Evolutionary conservation across 2,797 vertebrate genomes (phyloP), one percentile per base, ranked within the genome.

Genomic region (Trichosurus vulpecula): DNA sequence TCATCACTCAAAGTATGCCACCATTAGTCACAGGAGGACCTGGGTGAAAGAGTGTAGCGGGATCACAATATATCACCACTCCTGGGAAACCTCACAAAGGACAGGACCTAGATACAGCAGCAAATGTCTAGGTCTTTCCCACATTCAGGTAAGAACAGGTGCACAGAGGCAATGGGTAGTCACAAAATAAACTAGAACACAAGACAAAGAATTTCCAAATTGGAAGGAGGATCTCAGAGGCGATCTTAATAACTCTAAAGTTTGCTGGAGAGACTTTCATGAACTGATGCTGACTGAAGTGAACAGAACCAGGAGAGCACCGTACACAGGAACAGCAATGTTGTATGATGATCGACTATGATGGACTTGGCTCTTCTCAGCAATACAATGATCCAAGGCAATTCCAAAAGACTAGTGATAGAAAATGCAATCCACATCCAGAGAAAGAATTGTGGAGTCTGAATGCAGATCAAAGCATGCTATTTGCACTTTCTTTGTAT

Each of bases 111-210:
- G 52, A 90, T 29, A 90, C 1, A 61, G 35, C 55, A 89, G 51
- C 47, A 58, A 11, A 47, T n/a, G 54, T 92, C 54, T 30, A 74
- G 41, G n/a, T 81, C 74, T 81, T 55, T 55, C 12, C 93, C 54
- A 25, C 55, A 87, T 87, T 58, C 92, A 87, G 94, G 91, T 92
- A 29, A 93, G n/a, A 94, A 95, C 52, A 96, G 91, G 95, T 8
- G 56, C 74, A 90, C 22, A 93, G 51, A 94, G 52, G 27, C 74
- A 92, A 52, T 51, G 81, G 29, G 61, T 57, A 90, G 54, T 94
- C 81, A 96, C 22, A 58, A 19, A 52, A 95, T 51, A 91, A 57
- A 90, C 16, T 29, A n/a, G 22, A 95, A 89, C 41, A 91, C 3
- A 14, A 19, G 54, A 91, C 55, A 58, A 87, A 47, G 13, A 51